phyloP scores from a whole-genome alignment of 2,888 invertebrate species.

The Rhingia campestris region DNA sequence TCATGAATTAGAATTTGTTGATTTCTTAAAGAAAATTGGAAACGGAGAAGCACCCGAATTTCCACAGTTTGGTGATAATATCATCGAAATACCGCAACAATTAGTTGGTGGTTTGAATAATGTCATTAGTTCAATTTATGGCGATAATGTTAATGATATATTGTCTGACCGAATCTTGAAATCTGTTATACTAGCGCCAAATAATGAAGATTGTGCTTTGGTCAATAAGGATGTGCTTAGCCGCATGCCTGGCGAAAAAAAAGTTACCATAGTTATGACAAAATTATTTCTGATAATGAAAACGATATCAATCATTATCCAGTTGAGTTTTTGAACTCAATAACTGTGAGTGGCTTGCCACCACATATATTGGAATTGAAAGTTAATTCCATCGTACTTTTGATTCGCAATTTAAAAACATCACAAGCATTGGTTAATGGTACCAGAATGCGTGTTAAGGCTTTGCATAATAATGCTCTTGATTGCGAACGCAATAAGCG shows the following conservation, averaged over 20 bases:
- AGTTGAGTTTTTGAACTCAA: slow-evolving; percentile 58
- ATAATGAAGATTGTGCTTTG: too few relatives aligned
- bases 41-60: background rate
- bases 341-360: slow-evolving; percentile 43
- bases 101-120: background rate
- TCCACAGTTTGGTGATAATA: background rate
- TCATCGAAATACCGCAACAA: slow-evolving; percentile 4
- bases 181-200: too few relatives aligned
- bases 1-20: slow-evolving; percentile 4
- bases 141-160: too few relatives aligned
- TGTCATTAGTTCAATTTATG: background rate
- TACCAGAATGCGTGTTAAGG: slow-evolving; percentile 44
- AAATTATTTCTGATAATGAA: too few relatives aligned
- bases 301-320: too few relatives aligned
- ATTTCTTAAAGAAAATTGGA: background rate
- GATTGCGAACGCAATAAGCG: slow-evolving; percentile 42
- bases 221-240: too few relatives aligned
- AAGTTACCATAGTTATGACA: too few relatives aligned
- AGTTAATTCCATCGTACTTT: slow-evolving; percentile 34
- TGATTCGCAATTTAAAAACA: slow-evolving; percentile 46
- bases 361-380: slow-evolving; percentile 51
- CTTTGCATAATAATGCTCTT: slow-evolving; percentile 42
- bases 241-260: slow-evolving; percentile 1
- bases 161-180: too few relatives aligned
- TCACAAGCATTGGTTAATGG: slow-evolving; percentile 41